Base-by-base conservation (phyloP, 2,113 vertebrate species). In the Epinephelus lanceolatus region DNA sequence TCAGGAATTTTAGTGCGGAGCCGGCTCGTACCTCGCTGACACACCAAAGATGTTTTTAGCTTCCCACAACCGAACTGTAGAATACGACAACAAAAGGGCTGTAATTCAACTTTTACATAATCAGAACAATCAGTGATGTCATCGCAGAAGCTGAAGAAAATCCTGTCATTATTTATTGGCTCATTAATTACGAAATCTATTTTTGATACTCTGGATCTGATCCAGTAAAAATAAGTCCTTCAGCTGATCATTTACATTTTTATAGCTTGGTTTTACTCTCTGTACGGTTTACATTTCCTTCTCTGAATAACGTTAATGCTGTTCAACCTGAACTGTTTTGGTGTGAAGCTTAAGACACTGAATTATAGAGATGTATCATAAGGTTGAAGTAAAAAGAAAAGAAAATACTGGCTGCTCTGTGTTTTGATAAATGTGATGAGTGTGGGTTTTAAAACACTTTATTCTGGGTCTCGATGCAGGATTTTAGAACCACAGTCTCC, bases 141-240 rank as follows among this genome's bases (percentile, higher is more conserved):
- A 13, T 45, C 30, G 47, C 10, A 63, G n/a, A 61, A 11, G 25
- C 70, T 3, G 13, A 42, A 18, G 17, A 25, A 62, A 17, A 71
- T 33, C 15, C 2, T 71, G 5, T 25, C 5, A 2, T 74, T 89
- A 91, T 91, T 90, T 86, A 88, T 90, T 86, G 76, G 85, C 83
- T 72, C 55, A 40, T 73, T 81, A 56, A 66, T 69, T 74, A 61
- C 42, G 4, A 62, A 66, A 89, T 88, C 33, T 86, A 89, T 92
- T 94, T 94, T 94, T 89, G 84, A 94, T 90, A 92, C 83, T 61
- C 33, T 81, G 70, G 84, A 71, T 83, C 18, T 68, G 51, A 17
- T 85, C 81, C 52, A 49, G 47, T 66, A n/a, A 57, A 82, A 73
- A 69, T 33, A 73, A 67, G 17, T 14, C 61, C 40, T 71, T 70